These are phyloP conservation scores for Phengaris alcon DNA, from an alignment of 2,888 invertebrate species.

Conservation along the genomic window DNA sequence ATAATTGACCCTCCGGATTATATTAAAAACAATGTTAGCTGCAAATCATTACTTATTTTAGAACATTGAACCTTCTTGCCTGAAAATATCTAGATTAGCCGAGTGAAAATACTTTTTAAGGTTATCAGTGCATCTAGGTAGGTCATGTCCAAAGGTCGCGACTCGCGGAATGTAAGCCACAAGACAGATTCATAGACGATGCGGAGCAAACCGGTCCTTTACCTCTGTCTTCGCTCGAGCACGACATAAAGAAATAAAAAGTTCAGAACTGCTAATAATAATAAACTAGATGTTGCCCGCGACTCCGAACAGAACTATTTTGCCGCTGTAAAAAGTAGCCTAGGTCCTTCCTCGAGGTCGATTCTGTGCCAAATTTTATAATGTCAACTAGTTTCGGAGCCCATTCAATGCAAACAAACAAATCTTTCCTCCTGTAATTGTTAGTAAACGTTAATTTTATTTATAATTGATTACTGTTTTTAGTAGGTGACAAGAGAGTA, in stretches of 20 bases:
- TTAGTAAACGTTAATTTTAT: too few relatives aligned
- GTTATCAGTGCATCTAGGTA: not conserved
- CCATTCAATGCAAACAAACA: too few relatives aligned
- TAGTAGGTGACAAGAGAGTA: too few relatives aligned
- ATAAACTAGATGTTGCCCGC: not conserved
- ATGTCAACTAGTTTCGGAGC: too few relatives aligned
- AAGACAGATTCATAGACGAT: not conserved
- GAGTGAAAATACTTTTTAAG: slow-evolving; percentile 3
- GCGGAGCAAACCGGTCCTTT: slow-evolving; percentile 3
- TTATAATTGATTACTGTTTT: too few relatives aligned
- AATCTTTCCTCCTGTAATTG: too few relatives aligned
- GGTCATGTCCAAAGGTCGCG: not conserved
- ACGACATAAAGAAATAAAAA: not conserved
- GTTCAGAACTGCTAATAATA: not conserved
- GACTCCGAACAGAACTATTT: too few relatives aligned
- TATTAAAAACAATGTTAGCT: too few relatives aligned
- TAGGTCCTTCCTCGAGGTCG: too few relatives aligned
- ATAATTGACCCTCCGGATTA: too few relatives aligned
- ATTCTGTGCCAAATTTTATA: too few relatives aligned
- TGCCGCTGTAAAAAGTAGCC: too few relatives aligned
- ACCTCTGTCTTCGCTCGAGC: not conserved
- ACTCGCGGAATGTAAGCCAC: not conserved
- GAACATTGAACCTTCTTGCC: not conserved
- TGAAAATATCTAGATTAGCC: not conserved
- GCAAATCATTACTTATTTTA: not conserved